phyloP scores from a whole-genome alignment of 2,113 vertebrate species.

The Tyrannus savana region DNA sequence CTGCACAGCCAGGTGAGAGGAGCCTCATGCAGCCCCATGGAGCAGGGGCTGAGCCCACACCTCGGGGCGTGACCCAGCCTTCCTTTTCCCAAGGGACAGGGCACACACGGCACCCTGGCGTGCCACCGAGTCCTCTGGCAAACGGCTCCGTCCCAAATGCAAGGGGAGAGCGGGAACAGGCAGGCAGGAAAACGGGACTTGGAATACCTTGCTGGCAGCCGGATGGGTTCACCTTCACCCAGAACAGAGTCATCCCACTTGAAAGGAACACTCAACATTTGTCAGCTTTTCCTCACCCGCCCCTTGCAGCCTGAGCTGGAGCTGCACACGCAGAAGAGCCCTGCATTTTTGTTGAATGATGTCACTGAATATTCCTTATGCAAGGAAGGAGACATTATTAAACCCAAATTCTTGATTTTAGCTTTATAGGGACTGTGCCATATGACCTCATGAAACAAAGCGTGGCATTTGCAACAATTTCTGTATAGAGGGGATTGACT shows the following conservation, averaged over 20 bases:
- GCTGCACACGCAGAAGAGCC: background rate
- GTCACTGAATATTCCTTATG: background rate
- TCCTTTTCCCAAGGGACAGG: background rate
- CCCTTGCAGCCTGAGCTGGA: background rate
- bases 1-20: background rate
- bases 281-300: constrained; percentile 31
- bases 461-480: background rate
- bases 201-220: background rate
- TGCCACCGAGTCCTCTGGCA: background rate
- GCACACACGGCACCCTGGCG: background rate
- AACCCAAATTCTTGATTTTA: background rate
- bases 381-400: background rate
- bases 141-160: background rate
- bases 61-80: constrained; percentile 14
- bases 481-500: background rate
- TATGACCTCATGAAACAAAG: background rate
- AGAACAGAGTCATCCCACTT: constrained; percentile 3
- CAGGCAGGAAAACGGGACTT: background rate
- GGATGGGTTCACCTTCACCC: background rate
- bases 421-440: background rate
- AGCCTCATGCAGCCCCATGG: background rate
- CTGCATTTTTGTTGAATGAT: constrained; percentile 47
- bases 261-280: background rate
- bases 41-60: constrained; percentile 40
- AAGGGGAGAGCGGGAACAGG: background rate